Percentiles rank a stretch among this genome's conserved stretches.
These are phyloP conservation scores for Melinopterus prodromus DNA, from an alignment of 2,888 invertebrate species.

Conservation along the genomic window DNA sequence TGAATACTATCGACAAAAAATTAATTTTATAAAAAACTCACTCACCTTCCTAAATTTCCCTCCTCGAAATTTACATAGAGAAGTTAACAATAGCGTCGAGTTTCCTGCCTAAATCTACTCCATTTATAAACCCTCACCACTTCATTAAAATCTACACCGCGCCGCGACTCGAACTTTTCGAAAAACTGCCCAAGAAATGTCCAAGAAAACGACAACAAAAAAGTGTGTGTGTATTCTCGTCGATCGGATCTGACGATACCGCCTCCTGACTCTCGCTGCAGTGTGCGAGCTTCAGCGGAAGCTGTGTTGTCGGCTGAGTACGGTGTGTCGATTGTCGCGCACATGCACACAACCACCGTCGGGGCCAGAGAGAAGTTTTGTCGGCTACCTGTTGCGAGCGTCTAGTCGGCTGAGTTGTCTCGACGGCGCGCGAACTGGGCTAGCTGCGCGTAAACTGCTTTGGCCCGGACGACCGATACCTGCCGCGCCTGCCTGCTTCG, in stretches of 20 bases:
- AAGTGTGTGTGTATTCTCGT: not conserved
- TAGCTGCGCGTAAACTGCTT: slow-evolving; percentile 54
- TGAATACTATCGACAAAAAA: no score
- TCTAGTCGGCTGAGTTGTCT: slow-evolving; percentile 47
- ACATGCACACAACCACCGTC: slow-evolving; percentile 39
- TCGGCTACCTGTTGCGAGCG: slow-evolving; percentile 55
- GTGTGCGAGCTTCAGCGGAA: not conserved
- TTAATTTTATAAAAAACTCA: not conserved
- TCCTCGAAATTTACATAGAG: not conserved
- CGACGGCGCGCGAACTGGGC: slow-evolving; percentile 50
- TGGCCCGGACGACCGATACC: slow-evolving; percentile 55
- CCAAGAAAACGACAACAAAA: not conserved
- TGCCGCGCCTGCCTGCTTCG: slow-evolving; percentile 52
- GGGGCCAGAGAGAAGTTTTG: slow-evolving; percentile 15
- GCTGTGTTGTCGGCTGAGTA: not conserved
- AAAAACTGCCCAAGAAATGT: not conserved
- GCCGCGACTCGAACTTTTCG: not conserved
- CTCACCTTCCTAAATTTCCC: not conserved
- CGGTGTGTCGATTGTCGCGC: slow-evolving; percentile 35
- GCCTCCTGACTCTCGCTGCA: no score
- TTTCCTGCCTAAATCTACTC: not conserved
- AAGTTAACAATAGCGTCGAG: not conserved
- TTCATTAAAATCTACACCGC: not conserved
- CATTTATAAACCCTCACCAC: not conserved
- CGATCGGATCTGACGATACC: not conserved